Percentiles rank a stretch among this genome's conserved stretches.
phyloP scores from a whole-genome alignment of 2,888 invertebrate genomes.

The Drosophila stalkeri region DNA sequence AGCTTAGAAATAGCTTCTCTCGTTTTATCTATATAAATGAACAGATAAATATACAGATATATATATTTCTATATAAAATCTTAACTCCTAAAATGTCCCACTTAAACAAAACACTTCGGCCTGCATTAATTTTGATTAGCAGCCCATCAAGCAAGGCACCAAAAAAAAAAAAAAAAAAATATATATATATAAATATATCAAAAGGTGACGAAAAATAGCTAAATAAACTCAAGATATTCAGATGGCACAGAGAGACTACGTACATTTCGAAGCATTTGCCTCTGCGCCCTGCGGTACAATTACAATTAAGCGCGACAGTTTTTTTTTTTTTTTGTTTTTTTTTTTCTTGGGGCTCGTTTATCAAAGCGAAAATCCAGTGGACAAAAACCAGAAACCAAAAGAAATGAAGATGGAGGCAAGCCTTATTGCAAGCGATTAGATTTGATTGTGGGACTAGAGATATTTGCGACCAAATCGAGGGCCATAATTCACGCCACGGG shows the following conservation, averaged over 20 bases:
- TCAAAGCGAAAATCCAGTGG: slow-evolving; percentile 63
- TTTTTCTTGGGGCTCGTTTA: slow-evolving; percentile 62
- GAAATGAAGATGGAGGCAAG: slow-evolving; percentile 36
- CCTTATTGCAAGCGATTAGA: slow-evolving; percentile 78
- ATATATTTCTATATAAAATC: background rate
- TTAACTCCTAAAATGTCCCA: background rate
- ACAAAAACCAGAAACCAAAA: slow-evolving; percentile 15
- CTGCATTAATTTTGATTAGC: slow-evolving; percentile 58
- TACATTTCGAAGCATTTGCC: background rate
- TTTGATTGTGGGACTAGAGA: slow-evolving; percentile 66
- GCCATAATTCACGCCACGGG: slow-evolving; percentile 72
- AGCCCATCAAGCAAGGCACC: slow-evolving; percentile 8
- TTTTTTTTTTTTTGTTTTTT: slow-evolving; percentile 20
- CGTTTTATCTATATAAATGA: background rate
- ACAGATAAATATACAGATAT: background rate
- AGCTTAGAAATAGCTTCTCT: background rate
- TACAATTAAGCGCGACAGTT: slow-evolving; percentile 68
- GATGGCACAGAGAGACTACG: slow-evolving; percentile 1
- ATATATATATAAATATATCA: too few relatives aligned
- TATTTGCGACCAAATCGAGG: slow-evolving; percentile 39
- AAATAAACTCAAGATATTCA: slow-evolving; percentile 25
- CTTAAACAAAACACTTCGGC: background rate
- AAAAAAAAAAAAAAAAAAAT: background rate
- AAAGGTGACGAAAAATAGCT: slow-evolving; percentile 35
- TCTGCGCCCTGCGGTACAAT: slow-evolving; percentile 52